phyloP scores from a whole-genome alignment of 2,797 vertebrate species.

The Oreortyx pictus region DNA sequence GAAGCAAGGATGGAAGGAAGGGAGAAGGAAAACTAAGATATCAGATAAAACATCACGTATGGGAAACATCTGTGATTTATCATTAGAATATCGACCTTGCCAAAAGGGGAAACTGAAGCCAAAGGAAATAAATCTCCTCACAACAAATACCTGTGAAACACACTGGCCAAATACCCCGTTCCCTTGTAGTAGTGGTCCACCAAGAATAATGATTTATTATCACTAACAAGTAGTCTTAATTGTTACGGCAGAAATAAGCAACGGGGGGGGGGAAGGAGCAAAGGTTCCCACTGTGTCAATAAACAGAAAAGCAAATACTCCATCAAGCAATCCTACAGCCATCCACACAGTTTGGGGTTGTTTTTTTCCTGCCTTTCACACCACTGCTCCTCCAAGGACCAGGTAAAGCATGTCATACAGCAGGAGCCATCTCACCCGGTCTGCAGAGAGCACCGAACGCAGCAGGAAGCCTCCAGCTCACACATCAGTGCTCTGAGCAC shows the following conservation, averaged over 20 bases:
- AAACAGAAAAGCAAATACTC: not conserved
- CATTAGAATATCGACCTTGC: not conserved
- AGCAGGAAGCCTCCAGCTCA: not conserved
- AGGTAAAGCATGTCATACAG: not conserved
- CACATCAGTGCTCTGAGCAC: fast-evolving
- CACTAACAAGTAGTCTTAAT: not conserved
- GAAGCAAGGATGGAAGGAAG: not conserved
- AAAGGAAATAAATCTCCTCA: not conserved
- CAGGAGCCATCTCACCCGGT: not conserved
- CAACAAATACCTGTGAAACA: not conserved
- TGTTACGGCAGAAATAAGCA: not conserved
- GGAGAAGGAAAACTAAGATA: not conserved
- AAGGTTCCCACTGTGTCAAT: not conserved
- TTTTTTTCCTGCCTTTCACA: not conserved
- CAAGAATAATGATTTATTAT: not conserved
- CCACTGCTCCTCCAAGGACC: not conserved
- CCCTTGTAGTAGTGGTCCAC: not conserved
- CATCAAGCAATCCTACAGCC: not conserved
- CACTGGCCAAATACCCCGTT: not conserved
- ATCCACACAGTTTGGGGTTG: not conserved
- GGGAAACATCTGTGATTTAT: not conserved
- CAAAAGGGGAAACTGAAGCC: not conserved
- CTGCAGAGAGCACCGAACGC: not conserved
- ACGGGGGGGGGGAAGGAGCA: not conserved
- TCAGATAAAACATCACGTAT: not conserved